Evolutionary conservation across 2,113 vertebrate species (phyloP).

Genomic region (Eptesicus fuscus): DNA sequence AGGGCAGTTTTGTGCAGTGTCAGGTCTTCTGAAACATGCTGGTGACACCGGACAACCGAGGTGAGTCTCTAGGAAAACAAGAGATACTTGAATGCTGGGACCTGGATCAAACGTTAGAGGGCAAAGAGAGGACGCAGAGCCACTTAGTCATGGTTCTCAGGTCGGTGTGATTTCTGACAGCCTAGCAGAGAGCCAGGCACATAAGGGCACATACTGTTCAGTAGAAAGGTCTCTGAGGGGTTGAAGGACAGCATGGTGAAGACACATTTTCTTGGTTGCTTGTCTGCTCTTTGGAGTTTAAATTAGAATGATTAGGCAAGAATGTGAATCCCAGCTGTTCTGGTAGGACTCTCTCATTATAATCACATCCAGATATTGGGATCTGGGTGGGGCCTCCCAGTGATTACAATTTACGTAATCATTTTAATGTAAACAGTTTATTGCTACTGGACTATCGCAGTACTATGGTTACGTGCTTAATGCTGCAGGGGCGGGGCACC

Average conservation of each 20-base stretch:
- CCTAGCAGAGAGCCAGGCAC: not conserved
- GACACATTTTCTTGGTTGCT: not conserved
- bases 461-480: not conserved
- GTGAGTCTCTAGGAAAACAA: not conserved
- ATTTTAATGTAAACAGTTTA: not conserved
- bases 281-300: not conserved
- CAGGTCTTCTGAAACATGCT: not conserved
- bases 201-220: fast-evolving
- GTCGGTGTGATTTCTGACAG: not conserved
- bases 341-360: not conserved
- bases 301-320: not conserved
- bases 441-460: not conserved
- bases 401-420: not conserved
- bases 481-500: not conserved
- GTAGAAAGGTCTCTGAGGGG: not conserved
- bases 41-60: not conserved
- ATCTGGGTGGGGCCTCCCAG: not conserved
- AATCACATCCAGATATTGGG: not conserved
- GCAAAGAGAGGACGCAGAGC: not conserved
- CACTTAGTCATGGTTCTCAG: not conserved
- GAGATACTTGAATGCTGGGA: not conserved
- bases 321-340: not conserved
- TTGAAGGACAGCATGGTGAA: not conserved
- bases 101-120: not conserved
- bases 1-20: not conserved